phyloP scores from a whole-genome alignment of 2,888 invertebrate genomes.

The Shargacucullia verbasci region DNA sequence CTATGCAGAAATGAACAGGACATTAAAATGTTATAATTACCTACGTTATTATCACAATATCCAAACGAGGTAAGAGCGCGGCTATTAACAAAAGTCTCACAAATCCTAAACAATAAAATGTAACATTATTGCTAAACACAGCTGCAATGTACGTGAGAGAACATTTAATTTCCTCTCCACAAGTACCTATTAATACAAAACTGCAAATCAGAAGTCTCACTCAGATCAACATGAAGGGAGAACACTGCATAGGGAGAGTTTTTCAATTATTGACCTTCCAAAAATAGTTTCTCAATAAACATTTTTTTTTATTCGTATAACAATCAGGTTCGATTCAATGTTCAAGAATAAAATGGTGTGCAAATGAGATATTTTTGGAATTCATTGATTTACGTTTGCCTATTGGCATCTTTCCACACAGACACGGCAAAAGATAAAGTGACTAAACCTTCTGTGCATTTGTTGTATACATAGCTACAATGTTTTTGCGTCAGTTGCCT shows the following conservation, averaged over 20 bases:
- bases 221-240: background rate
- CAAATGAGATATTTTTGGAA: no score
- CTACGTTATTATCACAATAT: slow-evolving; percentile 3
- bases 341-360: no score
- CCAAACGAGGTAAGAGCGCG: slow-evolving; percentile 4
- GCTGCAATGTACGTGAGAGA: slow-evolving; percentile 40
- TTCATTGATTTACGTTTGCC: no score
- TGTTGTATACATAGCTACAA: background rate
- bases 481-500: slow-evolving; percentile 24
- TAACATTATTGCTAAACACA: slow-evolving; percentile 26
- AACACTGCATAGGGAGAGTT: no score
- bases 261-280: no score
- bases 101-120: slow-evolving; percentile 35
- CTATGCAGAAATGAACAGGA: no score
- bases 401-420: no score
- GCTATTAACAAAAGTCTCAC: slow-evolving; percentile 26
- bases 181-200: background rate
- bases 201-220: slow-evolving; percentile 9
- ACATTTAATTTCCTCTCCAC: slow-evolving; percentile 16
- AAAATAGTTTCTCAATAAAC: background rate
- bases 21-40: no score
- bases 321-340: no score
- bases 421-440: no score
- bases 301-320: no score
- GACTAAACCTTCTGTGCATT: slow-evolving; percentile 22